These are phyloP conservation scores for Pangasius larnaudii DNA, from an alignment of 2,797 vertebrate species.

Conservation along the genomic window DNA sequence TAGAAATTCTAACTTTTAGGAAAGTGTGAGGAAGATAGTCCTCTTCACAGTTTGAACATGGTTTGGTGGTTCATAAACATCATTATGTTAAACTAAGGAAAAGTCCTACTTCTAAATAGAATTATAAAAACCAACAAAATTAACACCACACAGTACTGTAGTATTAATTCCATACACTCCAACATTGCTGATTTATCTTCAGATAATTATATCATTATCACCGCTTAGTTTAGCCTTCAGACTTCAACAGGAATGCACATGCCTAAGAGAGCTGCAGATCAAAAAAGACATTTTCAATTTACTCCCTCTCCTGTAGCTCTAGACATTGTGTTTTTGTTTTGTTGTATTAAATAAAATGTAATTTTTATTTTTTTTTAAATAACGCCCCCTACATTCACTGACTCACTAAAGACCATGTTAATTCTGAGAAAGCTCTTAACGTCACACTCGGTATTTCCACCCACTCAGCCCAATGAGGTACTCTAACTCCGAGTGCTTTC, in stretches of 20 bases:
- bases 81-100: slow-evolving; percentile 12
- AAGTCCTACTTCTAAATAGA: slow-evolving; percentile 1
- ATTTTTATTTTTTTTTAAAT: background rate
- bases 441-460: background rate
- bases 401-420: background rate
- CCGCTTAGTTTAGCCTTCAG: slow-evolving; percentile 10
- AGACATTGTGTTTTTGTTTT: background rate
- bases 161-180: slow-evolving; percentile 15
- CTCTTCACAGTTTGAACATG: slow-evolving; percentile 17
- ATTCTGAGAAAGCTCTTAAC: background rate
- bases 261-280: background rate
- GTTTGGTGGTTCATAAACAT: slow-evolving; percentile 6
- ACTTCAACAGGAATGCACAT: background rate
- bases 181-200: background rate
- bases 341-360: too few species aligned
- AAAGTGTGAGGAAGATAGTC: slow-evolving; percentile 10
- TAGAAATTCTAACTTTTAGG: slow-evolving; percentile 29
- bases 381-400: background rate
- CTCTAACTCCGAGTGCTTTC: background rate
- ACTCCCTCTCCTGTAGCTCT: background rate
- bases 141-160: slow-evolving; percentile 38
- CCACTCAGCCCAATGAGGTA: background rate
- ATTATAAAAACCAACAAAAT: background rate
- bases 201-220: background rate
- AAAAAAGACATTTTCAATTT: too few species aligned